phyloP scores from a whole-genome alignment of 1,140 invertebrate species.

The Brachionus rubens region DNA sequence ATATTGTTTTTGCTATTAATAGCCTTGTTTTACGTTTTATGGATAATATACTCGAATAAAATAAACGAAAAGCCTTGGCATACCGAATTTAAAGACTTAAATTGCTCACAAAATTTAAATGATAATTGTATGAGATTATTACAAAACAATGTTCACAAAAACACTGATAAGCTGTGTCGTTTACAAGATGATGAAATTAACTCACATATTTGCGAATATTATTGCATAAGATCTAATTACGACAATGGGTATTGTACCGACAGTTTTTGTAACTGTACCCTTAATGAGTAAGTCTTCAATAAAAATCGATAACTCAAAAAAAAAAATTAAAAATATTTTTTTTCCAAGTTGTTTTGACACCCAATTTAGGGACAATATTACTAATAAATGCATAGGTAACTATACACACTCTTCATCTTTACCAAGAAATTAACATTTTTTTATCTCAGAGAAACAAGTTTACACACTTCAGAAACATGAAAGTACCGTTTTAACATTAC shows the following conservation, averaged over 20 bases:
- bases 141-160: neutral
- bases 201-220: neutral
- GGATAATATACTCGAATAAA: neutral
- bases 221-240: neutral
- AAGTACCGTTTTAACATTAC: neutral
- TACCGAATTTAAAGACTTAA: neutral
- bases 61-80: neutral
- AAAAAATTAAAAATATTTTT: neutral
- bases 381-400: constrained; percentile 3
- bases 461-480: neutral
- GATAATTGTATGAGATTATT: neutral
- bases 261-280: neutral
- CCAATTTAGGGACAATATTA: constrained; percentile 1
- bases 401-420: neutral
- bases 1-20: neutral
- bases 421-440: neutral
- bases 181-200: neutral
- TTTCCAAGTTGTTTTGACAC: constrained; percentile 8
- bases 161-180: neutral
- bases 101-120: neutral
- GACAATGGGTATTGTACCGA: neutral
- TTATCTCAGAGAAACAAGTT: neutral
- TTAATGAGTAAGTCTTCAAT: neutral
- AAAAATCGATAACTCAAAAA: neutral
- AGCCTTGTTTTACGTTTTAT: neutral